Base-by-base conservation (phyloP, 2,888 invertebrate species). In the Amphipyra tragopoginis region DNA sequence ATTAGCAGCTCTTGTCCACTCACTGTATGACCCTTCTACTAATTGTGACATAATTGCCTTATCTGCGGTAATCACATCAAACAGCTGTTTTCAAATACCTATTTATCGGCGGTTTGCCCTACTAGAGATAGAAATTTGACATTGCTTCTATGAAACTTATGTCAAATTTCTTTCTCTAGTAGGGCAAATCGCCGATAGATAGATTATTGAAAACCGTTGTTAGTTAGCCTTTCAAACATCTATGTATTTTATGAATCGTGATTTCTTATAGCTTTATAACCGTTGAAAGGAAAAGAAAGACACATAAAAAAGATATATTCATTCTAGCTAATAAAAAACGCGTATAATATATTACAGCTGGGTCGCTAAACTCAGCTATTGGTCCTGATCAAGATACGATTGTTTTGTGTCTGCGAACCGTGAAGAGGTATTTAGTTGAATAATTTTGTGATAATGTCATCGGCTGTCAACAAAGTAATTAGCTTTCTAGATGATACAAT, bases 401-500 rank as follows among this genome's bases (percentile, higher is more conserved):
- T 79, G 77, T 79, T 76, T 79, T 54, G 26, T 43, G 39, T 34
- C 43, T 55, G 57, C 50, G 58, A 73, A 76, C 67, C 79, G 52
- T 70, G 68, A 65, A 68, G 55, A 66, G 55, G 57, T 67, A 63
- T 67, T 66, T 58, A 72, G 60, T 71, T 75, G 66, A 72, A 81
- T 76, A 77, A 76, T 78, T 73, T 72, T 34, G 44, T 58, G 81
- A 86, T 86, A 84, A 65, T 82, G 85, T 86, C 85, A 70, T 77
- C 81, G 54, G 43, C 64, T 66, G 74, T 75, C 71, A 40, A 66
- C 65, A 33, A 53, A 9, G 53, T 67, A 65, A 67, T 78, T 80
- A 70, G 62, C 71, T 78, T 78, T 80, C 67, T 68, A 59, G 60
- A 60, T 53, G 59, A 54, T 57, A 57, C 8, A 51, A 68, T 45